A percentile compares a stretch with the other conserved stretches of the same genome.
These are phyloP conservation scores for Parasteatoda tepidariorum DNA, from an alignment of 1,140 invertebrate genomes.

Conservation along the genomic window DNA sequence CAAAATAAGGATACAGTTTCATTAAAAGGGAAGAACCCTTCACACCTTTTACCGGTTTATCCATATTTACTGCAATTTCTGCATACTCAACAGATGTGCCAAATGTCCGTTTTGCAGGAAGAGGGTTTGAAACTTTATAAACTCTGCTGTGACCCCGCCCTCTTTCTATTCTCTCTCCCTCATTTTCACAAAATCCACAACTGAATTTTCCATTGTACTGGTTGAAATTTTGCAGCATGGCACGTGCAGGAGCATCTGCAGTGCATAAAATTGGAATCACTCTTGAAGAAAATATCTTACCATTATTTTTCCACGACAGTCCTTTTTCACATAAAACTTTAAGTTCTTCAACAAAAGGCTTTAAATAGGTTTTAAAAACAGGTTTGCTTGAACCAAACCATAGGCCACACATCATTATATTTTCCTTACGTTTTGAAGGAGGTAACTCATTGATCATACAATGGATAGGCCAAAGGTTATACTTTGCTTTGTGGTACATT, in stretches of 20 bases:
- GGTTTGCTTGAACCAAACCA: slow-evolving; percentile 12
- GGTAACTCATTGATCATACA: slow-evolving; percentile 8
- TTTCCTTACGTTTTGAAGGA: neutral
- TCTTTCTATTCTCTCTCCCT: neutral
- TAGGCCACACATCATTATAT: slow-evolving; percentile 19
- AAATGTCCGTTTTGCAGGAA: too few relatives aligned
- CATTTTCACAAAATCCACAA: too few relatives aligned
- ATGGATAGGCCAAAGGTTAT: neutral
- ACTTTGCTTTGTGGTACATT: slow-evolving; percentile 2
- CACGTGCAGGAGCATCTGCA: neutral
- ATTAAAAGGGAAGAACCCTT: neutral
- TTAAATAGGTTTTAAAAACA: slow-evolving; percentile 5
- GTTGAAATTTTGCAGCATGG: too few relatives aligned
- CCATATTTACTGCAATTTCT: neutral
- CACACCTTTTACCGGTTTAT: neutral
- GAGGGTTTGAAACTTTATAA: neutral
- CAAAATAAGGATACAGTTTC: neutral
- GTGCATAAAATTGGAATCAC: neutral
- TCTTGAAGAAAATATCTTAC: neutral
- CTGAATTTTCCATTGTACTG: neutral
- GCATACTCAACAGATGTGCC: neutral
- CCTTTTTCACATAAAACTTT: neutral
- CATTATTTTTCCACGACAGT: neutral
- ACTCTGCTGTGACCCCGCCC: neutral
- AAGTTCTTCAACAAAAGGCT: neutral